These are phyloP conservation scores for Trileptium ribeirensis DNA, from an alignment of 2,888 invertebrate genomes.

Conservation along the genomic window DNA sequence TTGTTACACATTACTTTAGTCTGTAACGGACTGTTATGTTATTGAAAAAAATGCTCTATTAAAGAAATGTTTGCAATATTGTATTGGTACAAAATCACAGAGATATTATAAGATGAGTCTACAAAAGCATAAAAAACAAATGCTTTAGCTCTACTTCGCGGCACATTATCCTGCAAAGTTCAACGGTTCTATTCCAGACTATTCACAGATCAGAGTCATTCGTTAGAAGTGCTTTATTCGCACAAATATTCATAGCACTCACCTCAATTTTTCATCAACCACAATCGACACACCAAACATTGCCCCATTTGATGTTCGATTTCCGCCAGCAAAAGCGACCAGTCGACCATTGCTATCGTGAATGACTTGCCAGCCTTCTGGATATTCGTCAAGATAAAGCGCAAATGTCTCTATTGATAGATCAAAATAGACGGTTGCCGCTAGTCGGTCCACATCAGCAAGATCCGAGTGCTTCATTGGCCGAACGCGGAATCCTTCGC, in stretches of 20 bases:
- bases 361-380: background rate
- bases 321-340: background rate
- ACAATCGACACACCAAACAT: background rate
- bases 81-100: too few relatives aligned
- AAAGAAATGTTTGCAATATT: too few relatives aligned
- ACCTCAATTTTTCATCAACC: background rate
- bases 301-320: background rate
- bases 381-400: background rate
- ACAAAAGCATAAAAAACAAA: too few relatives aligned
- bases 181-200: too few relatives aligned
- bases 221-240: too few relatives aligned
- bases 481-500: background rate
- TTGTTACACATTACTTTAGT: too few relatives aligned
- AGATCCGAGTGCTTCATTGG: background rate
- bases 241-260: background rate
- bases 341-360: background rate
- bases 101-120: too few relatives aligned
- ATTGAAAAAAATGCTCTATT: too few relatives aligned
- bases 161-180: too few relatives aligned
- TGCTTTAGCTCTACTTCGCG: too few relatives aligned
- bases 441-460: background rate
- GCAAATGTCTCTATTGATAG: background rate
- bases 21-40: too few relatives aligned
- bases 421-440: background rate
- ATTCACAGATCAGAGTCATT: too few relatives aligned